Evolutionary conservation across 2,113 vertebrate genomes (phyloP).

Genomic region (Orientallactaga bullata): DNA sequence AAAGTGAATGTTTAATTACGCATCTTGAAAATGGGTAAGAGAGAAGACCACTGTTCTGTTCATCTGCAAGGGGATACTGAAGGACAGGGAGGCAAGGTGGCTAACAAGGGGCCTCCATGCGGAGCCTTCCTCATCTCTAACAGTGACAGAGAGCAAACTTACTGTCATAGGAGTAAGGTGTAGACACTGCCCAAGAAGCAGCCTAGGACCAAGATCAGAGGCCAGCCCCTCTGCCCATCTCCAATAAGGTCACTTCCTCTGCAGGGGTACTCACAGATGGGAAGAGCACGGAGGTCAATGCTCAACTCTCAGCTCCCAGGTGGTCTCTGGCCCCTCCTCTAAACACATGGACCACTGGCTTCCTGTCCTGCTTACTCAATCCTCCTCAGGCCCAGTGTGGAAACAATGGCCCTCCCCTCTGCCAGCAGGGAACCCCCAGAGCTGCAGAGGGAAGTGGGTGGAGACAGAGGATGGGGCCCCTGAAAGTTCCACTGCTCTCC

Average conservation of each 20-base stretch:
- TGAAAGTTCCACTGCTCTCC: not conserved
- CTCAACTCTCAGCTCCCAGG: not conserved
- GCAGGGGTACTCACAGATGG: not conserved
- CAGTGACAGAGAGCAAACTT: not conserved
- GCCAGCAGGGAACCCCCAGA: not conserved
- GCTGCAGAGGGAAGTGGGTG: not conserved
- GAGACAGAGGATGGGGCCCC: not conserved
- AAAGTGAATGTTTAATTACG: not conserved
- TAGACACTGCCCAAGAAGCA: constrained; percentile 63
- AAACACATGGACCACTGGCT: not conserved
- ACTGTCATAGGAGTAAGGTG: not conserved
- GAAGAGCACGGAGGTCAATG: not conserved
- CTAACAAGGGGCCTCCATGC: not conserved
- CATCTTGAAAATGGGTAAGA: not conserved
- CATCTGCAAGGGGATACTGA: not conserved
- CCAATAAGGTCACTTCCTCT: constrained; percentile 40
- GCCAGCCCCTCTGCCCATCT: not conserved
- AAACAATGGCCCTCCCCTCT: not conserved
- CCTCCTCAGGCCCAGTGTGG: not conserved
- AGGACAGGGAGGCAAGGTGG: not conserved
- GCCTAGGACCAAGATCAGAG: not conserved
- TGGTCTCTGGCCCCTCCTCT: not conserved
- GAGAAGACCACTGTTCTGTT: not conserved
- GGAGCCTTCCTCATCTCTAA: not conserved
- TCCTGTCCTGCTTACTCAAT: not conserved